Evolutionary conservation across 2,797 vertebrate genomes (phyloP), one percentile per base, ranked within the genome.

Genomic region (Sebastolobus alascanus): DNA sequence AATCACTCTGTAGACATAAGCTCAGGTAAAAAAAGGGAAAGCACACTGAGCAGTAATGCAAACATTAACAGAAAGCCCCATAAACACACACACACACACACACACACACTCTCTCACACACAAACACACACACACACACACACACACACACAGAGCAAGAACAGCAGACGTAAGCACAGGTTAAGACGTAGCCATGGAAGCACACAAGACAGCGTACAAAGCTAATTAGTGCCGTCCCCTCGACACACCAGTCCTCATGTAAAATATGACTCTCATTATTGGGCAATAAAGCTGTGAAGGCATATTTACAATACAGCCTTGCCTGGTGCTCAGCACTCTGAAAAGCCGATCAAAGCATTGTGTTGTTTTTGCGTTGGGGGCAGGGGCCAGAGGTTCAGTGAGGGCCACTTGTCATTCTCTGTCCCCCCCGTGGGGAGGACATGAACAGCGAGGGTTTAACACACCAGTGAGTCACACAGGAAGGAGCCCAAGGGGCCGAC

Each of bases 221-320:
- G 88, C 88, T 93, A 87, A 92, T 93, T 92, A 93, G 86, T 37
- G 69, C 71, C 75, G 73, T 75, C 78, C 84, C 81, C 89, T 77
- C 27, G 56, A 91, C 88, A 85, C 87, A 73, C 64, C 66, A 68
- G 88, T 78, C 86, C 63, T 75, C 50, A 14, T 85, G 88, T 94
- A 92, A 93, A 93, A 93, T 91, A 93, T 84, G 87, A 85, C 80
- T 83, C 91, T 93, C 90, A 92, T 93, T 90, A 94, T 78, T 69
- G 69, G 83, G 75, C 83, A 80, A 88, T 92, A 90, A 92, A 89
- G 90, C 90, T 87, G 86, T 75, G 88, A 85, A 60, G 84, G 85
- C 89, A 87, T 84, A 87, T 93, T 93, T 91, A 93, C 87, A 87
- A 85, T 58, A 74, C 35, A 58, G 86, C 73, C 88, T 12, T 68